Evolutionary conservation across 2,888 invertebrate species (phyloP).

Genomic region (Notocelia uddmanniana): DNA sequence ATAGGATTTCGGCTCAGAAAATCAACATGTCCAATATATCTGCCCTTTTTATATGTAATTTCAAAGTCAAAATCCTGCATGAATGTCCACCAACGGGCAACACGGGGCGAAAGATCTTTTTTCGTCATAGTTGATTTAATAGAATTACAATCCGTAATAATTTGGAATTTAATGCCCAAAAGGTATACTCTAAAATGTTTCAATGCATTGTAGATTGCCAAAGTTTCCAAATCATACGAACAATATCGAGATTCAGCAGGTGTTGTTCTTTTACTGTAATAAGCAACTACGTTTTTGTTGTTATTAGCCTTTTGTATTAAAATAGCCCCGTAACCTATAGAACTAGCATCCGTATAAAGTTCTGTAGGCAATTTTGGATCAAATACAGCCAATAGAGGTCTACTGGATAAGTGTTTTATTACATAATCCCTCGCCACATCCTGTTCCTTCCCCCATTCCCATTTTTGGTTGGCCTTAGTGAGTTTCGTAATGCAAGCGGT

Average conservation of each 20-base stretch:
- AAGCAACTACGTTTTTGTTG: neutral
- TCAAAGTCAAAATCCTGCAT: too few relatives aligned
- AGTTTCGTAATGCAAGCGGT: constrained; percentile 1
- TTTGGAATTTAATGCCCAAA: too few relatives aligned
- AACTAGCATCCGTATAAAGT: neutral
- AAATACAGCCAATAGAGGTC: neutral
- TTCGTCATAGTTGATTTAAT: too few relatives aligned
- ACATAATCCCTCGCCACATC: neutral
- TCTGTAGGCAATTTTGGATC: neutral
- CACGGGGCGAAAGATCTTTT: too few relatives aligned
- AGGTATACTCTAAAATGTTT: too few relatives aligned
- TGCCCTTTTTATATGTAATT: too few relatives aligned
- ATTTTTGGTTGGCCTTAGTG: neutral
- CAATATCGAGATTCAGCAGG: neutral
- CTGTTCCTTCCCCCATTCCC: neutral
- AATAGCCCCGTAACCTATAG: neutral
- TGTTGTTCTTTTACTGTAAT: neutral
- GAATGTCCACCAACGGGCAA: too few relatives aligned
- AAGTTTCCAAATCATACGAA: too few relatives aligned
- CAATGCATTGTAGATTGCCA: too few relatives aligned
- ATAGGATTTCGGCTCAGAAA: too few relatives aligned
- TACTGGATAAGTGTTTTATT: neutral
- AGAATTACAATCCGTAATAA: too few relatives aligned
- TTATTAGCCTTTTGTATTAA: neutral
- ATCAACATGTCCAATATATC: too few relatives aligned